Conservation (phyloP, 2,888 invertebrate species). For the Platycheirus rosarum region DNA sequence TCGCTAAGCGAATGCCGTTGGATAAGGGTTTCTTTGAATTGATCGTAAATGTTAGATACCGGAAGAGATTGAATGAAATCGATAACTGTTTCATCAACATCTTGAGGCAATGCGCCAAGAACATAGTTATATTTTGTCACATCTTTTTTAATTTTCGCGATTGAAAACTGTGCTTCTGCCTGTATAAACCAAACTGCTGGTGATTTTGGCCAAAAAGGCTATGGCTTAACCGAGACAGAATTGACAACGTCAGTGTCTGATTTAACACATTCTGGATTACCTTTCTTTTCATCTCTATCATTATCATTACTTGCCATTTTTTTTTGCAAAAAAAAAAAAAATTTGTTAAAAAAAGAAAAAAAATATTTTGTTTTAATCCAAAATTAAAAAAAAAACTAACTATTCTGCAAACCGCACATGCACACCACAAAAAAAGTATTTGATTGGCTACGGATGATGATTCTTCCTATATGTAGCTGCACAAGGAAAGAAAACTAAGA, state of each 20-base stretch:
- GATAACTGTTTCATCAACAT: slow-evolving; percentile 7
- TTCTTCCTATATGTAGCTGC: slow-evolving; percentile 17
- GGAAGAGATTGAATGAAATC: neutral
- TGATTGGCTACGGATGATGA: neutral
- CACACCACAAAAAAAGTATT: neutral
- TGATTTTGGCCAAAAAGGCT: slow-evolving; percentile 39
- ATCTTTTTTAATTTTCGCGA: slow-evolving; percentile 17
- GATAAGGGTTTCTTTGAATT: slow-evolving; percentile 5
- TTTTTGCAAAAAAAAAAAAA: neutral
- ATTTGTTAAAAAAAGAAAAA: neutral
- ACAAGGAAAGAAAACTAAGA: slow-evolving; percentile 1
- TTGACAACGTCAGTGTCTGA: slow-evolving; percentile 1
- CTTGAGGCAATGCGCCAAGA: slow-evolving; percentile 24
- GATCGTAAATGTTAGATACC: neutral
- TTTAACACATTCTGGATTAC: slow-evolving; percentile 3
- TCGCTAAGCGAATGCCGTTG: slow-evolving; percentile 23
- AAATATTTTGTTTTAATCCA: neutral
- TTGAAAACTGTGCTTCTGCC: slow-evolving; percentile 38
- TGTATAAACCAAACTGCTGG: slow-evolving; percentile 40
- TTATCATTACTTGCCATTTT: slow-evolving; percentile 14
- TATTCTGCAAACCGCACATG: slow-evolving; percentile 13
- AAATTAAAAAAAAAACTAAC: neutral
- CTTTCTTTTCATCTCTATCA: neutral
- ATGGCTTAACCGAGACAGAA: slow-evolving; percentile 17
- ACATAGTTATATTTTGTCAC: slow-evolving; percentile 33